Percentiles rank a stretch among this genome's conserved stretches.
Conservation (phyloP, 2,113 vertebrate species). For the Corydoras maculifer region DNA sequence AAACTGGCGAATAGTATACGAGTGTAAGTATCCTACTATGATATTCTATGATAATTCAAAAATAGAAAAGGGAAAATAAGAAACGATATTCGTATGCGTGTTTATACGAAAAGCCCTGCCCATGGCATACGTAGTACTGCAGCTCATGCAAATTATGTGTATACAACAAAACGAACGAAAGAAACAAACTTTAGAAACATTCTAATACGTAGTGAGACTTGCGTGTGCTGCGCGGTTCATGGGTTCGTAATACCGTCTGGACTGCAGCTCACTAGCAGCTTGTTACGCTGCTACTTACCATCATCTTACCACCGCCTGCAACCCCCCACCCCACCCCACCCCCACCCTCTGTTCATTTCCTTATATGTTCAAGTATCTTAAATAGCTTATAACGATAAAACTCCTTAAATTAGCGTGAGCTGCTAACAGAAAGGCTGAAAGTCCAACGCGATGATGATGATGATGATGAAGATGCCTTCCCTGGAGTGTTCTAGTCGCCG, state of each 20-base stretch:
- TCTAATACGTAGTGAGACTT: conserved; percentile 59
- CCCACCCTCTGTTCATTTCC: conserved; percentile 48
- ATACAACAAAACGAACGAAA: conserved; percentile 53
- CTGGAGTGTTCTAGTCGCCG: conserved; percentile 36
- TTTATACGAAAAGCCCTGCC: conserved; percentile 44
- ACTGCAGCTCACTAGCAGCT: conserved; percentile 54
- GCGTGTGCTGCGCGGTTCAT: conserved; percentile 59
- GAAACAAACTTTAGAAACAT: conserved; percentile 56
- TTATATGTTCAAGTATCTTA: conserved; percentile 70
- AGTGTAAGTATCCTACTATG: conserved; percentile 10
- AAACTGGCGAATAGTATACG: conserved; percentile 44
- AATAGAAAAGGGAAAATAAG: conserved; percentile 57
- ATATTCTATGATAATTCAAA: conserved; percentile 43
- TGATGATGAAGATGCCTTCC: conserved; percentile 23
- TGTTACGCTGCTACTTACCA: not conserved
- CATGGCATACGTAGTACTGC: conserved; percentile 53
- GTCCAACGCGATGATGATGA: conserved; percentile 40
- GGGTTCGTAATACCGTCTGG: conserved; percentile 58
- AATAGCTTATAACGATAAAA: conserved; percentile 70
- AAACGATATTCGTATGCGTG: conserved; percentile 53
- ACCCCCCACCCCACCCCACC: conserved; percentile 41
- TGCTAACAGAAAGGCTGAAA: conserved; percentile 46
- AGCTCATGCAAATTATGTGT: conserved; percentile 54
- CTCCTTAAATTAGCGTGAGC: conserved; percentile 51
- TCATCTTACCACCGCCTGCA: conserved; percentile 41